Base-by-base conservation (phyloP, 2,888 invertebrate genomes). In the Cheilosia soror region DNA sequence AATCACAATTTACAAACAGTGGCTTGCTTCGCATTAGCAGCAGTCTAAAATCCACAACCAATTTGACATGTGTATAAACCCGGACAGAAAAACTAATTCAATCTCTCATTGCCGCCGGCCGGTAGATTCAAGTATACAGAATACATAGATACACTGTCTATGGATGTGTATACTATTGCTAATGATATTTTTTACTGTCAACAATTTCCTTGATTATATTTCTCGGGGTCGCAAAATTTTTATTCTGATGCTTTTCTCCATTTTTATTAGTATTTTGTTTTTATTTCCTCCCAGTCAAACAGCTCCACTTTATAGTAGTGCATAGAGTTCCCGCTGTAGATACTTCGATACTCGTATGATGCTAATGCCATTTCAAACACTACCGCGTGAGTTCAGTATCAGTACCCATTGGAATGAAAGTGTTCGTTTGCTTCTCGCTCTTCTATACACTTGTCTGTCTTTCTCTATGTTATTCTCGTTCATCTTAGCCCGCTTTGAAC, bases 171-270 rank as follows among this genome's bases (percentile, higher is more conserved):
- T 15, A 13, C 15, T 44, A 57, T 13, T 15, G 11, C 20, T 33
- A 42, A 44, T 33, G 33, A 33, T 57, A 20, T 57, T 33, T 44
- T 55, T 57, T 57, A 69, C 57, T 57, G 69, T 69, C 37, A 66
- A 66, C 53, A 66, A 66, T 66, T 53, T 66, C 37, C 40, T 53
- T 40, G 66, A 40, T 66, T 66, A 66, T 66, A 53, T 66, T 53
- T 53, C 37, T 40, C 40, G 53, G 53, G 65, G 66, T 53, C 69
- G 69, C 69, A n/a, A 37, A 31, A 69, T 69, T 69, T 57, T 11
- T 57, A 69, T 69, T 57, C 33, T 25, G n/a, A n/a, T n/a, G 31
- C 51, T 20, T 29, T 44, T 69, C 33, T 69, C 33, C 69, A 55
- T 33, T 69, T 69, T 69, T 57, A 25, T 69, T 69, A n/a, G 40